Evolutionary conservation across 2,797 vertebrate genomes (phyloP), one percentile per base, ranked within the genome.

Genomic region (Etheostoma perlongum): DNA sequence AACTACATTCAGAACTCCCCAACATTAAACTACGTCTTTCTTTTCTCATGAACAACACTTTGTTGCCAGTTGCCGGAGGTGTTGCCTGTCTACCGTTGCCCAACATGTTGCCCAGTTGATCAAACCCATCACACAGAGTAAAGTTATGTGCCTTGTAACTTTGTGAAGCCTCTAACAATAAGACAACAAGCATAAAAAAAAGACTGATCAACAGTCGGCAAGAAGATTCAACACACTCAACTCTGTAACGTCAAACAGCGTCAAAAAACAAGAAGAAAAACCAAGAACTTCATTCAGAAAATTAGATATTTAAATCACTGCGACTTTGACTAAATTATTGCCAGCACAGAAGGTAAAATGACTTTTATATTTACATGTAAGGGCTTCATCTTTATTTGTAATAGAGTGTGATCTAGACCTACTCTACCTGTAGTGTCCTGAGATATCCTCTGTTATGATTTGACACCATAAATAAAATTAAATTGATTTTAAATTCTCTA

Each of bases 161-260:
- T 68, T 79, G 33, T 33, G 53, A 67, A 76, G 53, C 52, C 49
- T 76, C 65, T 0, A 19, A 77, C 74, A 52, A 12, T 16, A 66
- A 79, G 44, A 79, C 59, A 21, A 78, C 5, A 44, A 30, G 4
- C 15, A 30, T 48, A 67, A 48, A 27, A 27, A 44, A 52, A 23
- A 51, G 86, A 92, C 86, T 42, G 91, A 89, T 91, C 91, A 92
- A 92, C 92, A 89, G 90, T 85, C 86, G 8, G 58, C 55, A 72
- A 59, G 40, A 61, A 85, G 70, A 68, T 64, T 72, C 55, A 40
- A 74, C 48, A 36, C 33, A 57, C 55, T 58, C 15, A 3, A 68
- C 52, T 53, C 59, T 54, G 59, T 27, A 21, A 51, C 21, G 12
- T 30, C 59, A 60, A 69, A 71, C 63, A 74, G 51, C n/a, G 51